phyloP scores from a whole-genome alignment of 1,140 invertebrate genomes.

The Gonatopus flavifemur region DNA sequence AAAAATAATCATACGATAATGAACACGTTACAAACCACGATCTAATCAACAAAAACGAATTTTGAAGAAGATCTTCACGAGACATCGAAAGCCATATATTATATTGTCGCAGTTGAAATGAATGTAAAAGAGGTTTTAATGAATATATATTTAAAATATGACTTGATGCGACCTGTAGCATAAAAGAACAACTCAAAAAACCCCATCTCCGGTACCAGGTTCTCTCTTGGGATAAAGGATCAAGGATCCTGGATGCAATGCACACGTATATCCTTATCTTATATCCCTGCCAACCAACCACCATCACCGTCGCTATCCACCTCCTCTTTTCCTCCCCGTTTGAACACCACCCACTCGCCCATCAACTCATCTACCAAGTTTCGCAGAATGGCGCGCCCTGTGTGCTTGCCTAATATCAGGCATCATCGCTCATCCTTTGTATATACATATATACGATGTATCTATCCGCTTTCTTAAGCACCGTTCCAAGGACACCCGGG shows the following conservation, averaged over 20 bases:
- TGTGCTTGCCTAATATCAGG: constrained; percentile 50
- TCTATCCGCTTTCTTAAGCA: constrained; percentile 23
- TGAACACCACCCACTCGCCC: constrained; percentile 9
- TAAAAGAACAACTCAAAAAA: constrained; percentile 47
- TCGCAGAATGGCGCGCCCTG: constrained; percentile 35
- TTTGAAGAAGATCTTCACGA: no score
- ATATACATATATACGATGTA: constrained; percentile 10
- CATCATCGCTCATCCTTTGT: constrained; percentile 49
- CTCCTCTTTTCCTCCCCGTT: constrained; percentile 21
- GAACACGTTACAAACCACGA: no score
- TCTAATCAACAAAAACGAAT: no score
- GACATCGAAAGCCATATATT: no score
- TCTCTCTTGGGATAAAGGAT: constrained; percentile 53
- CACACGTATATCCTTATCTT: constrained; percentile 53
- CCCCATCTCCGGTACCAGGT: constrained; percentile 34
- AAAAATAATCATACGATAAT: no score
- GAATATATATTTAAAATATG: no score
- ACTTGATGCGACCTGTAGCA: constrained; percentile 29
- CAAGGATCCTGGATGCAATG: constrained; percentile 49
- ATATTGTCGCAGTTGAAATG: no score
- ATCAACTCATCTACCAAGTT: constrained; percentile 34
- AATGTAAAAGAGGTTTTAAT: no score
- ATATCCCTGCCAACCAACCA: constrained; percentile 41
- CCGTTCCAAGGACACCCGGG: constrained; percentile 1
- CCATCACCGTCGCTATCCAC: constrained; percentile 22